These are phyloP conservation scores for Oscheius sp. DNA, from an alignment of 1,140 invertebrate genomes.

Conservation along the genomic window DNA sequence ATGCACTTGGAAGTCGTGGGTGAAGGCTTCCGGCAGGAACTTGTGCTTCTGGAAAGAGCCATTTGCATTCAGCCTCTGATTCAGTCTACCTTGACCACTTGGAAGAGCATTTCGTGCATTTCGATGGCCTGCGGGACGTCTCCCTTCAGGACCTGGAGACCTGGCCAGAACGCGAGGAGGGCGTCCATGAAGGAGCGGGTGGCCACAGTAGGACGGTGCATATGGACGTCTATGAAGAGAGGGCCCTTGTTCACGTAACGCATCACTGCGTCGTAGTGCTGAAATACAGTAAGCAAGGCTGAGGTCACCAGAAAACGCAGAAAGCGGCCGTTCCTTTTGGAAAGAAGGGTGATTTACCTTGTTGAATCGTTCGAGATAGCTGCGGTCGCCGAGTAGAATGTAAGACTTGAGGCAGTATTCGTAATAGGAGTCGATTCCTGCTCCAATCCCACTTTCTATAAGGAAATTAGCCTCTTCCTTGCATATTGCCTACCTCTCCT, in stretches of 20 bases:
- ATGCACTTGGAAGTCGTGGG: conserved; percentile 87
- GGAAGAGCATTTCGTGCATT: conserved; percentile 72
- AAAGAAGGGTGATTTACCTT: conserved; percentile 64
- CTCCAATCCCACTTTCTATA: conserved; percentile 93
- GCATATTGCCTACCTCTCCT: conserved; percentile 69
- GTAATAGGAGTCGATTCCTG: conserved; percentile 97
- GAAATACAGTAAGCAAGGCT: conserved; percentile 41
- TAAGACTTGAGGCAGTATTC: conserved; percentile 94
- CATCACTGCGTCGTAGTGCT: conserved; percentile 95
- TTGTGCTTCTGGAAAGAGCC: conserved; percentile 83
- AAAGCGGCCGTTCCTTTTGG: conserved; percentile 3
- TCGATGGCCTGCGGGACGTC: conserved; percentile 93
- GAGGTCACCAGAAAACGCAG: too few relatives aligned
- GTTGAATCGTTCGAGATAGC: conserved; percentile 87
- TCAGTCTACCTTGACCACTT: conserved; percentile 51
- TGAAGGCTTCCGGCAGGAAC: conserved; percentile 95
- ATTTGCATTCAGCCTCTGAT: not conserved
- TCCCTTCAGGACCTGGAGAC: conserved; percentile 80
- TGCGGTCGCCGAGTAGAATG: conserved; percentile 74
- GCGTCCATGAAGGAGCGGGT: conserved; percentile 96
- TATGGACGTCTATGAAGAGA: conserved; percentile 88
- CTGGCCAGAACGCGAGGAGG: conserved; percentile 94
- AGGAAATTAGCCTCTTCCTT: conserved; percentile 22
- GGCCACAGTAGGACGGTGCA: conserved; percentile 78
- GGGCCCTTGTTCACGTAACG: conserved; percentile 90